Evolutionary conservation across 2,888 invertebrate species (phyloP).

Genomic region (Apamea sordens): DNA sequence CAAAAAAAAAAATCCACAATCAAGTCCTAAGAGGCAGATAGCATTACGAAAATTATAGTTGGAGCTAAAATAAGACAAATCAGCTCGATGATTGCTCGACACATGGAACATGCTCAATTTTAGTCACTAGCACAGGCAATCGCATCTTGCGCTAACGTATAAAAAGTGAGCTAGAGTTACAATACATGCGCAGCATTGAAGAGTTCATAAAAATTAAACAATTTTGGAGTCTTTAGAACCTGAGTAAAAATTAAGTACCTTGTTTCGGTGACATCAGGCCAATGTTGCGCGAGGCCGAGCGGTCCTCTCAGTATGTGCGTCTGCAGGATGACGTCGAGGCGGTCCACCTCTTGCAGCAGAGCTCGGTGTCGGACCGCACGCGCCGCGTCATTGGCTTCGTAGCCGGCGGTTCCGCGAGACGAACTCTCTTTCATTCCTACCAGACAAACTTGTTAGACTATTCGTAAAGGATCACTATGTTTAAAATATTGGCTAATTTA

Average conservation of each 20-base stretch:
- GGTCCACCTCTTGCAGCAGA: constrained; percentile 92
- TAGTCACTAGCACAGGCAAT: neutral
- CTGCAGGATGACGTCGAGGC: constrained; percentile 92
- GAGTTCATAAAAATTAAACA: neutral
- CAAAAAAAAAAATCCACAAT: neutral
- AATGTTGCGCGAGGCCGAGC: constrained; percentile 90
- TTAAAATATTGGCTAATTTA: too few relatives aligned
- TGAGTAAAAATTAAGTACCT: constrained; percentile 79
- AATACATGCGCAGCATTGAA: neutral
- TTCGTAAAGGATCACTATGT: neutral
- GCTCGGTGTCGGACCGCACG: constrained; percentile 91
- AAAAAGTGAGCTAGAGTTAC: neutral
- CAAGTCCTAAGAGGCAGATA: neutral
- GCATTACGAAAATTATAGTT: neutral
- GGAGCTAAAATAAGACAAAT: neutral
- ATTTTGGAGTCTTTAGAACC: neutral
- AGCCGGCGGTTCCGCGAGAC: constrained; percentile 71
- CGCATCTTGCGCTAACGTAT: neutral
- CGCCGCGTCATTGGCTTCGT: constrained; percentile 91
- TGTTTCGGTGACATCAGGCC: constrained; percentile 92
- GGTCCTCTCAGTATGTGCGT: constrained; percentile 91
- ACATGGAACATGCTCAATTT: constrained; percentile 1
- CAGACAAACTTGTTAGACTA: neutral
- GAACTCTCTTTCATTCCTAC: constrained; percentile 74
- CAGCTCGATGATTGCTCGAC: neutral